These are phyloP conservation scores for Luffia ferchaultella DNA, from an alignment of 2,888 invertebrate genomes.

Conservation along the genomic window DNA sequence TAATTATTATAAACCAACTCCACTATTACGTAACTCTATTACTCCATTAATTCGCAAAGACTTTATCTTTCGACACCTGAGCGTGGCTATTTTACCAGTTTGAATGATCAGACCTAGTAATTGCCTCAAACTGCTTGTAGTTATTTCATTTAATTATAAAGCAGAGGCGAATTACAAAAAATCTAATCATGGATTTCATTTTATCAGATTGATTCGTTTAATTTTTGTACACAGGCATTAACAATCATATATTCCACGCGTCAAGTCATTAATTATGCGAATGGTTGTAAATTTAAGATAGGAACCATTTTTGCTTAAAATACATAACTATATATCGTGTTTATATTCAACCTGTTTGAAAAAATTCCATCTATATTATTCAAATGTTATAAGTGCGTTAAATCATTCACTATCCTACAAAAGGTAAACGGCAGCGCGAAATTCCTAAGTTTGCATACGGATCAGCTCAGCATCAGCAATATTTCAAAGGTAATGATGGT, in stretches of 20 bases:
- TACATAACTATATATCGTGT: too few relatives aligned
- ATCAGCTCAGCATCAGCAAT: conserved; percentile 38
- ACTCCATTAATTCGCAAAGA: conserved; percentile 24
- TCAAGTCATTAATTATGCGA: too few relatives aligned
- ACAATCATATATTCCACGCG: too few relatives aligned
- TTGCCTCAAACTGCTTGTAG: not conserved
- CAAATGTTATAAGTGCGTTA: not conserved
- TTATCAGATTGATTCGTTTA: too few relatives aligned
- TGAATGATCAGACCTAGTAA: not conserved
- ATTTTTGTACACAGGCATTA: too few relatives aligned
- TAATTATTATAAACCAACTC: conserved; percentile 21
- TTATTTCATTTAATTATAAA: not conserved
- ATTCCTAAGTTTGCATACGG: conserved; percentile 52
- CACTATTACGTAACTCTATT: conserved; percentile 12
- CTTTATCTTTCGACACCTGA: conserved; percentile 23
- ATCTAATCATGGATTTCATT: not conserved
- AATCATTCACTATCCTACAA: not conserved
- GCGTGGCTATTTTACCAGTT: conserved; percentile 3
- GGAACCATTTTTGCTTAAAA: too few relatives aligned
- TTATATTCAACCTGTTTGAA: too few relatives aligned
- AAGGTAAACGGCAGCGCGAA: conserved; percentile 12
- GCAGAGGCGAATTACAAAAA: not conserved
- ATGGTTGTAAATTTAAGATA: too few relatives aligned
- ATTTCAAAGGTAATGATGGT: conserved; percentile 61
- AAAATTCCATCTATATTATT: too few relatives aligned